Evolutionary conservation across 2,888 invertebrate genomes (phyloP), one percentile per base, ranked within the genome.

Genomic region (Leucophenga montana): DNA sequence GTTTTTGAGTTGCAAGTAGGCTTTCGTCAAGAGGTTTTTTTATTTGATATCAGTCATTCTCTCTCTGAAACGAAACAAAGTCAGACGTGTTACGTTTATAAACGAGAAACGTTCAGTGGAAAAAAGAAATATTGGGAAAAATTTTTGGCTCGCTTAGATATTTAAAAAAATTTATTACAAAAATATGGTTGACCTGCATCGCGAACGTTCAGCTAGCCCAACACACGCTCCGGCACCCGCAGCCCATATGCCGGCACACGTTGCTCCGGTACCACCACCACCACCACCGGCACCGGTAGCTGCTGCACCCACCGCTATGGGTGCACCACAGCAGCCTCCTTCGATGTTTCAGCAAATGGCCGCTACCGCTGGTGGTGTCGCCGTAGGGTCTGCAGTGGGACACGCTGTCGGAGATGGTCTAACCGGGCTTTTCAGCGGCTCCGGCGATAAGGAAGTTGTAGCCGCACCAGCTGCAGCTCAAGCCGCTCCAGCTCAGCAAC

Each of bases 291-390:
- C 84, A 0, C 83, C 85, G n/a, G 88, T 76, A 93, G 90, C 75
- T 92, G 90, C 85, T 92, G 89, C 89, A 92, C 90, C 86, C 92
- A 89, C 89, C 92, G 92, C 89, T 90, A 80, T 86, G 61, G 84
- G 87, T 69, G 86, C 85, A 82, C 81, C 87, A 6, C 93, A 95
- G 86, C 94, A 94, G 80, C n/a, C n/a, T n/a, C 98, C 98, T 1
- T 95, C 97, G 1, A 89, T 99, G 86, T 93, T 99, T 88, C 94
- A 94, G 66, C 98, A 99, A 90, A 99, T 99, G 98, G 98, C 98
- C 70, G 97, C 98, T 0, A 99, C 99, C 9, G 99, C 99, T 78
- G 99, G 98, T 75, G 99, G 99, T 83, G 99, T 99, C 33, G 99
- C 99, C 64, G 93, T 99, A 71, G 99, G 99, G 77, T 98, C 97